Base-by-base conservation (phyloP, 2,888 invertebrate genomes). In the Andrena haemorrhoa region DNA sequence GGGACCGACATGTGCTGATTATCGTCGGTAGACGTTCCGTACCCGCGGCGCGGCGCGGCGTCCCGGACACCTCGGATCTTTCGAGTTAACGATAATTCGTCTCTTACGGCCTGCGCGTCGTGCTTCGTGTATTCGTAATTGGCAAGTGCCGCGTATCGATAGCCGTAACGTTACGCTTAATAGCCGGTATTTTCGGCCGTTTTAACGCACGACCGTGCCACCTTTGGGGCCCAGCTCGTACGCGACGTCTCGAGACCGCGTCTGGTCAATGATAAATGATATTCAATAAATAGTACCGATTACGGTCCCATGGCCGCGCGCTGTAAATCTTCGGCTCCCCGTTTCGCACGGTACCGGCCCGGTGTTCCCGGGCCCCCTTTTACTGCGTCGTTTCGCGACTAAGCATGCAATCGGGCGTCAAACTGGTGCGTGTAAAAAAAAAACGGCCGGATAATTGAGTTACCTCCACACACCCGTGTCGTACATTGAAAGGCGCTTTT, bases 1-100 rank as follows among this genome's bases (percentile, higher is more conserved):
- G 75, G 82, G 83, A 84, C 79, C 79, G 81, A 81, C 88, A 87
- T 88, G 84, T 86, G 84, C 77, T 65, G 85, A 85, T 84, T 88
- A 87, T 66, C 83, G 61, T 79, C 56, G 53, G 58, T 56, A 65
- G 73, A 69, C 74, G 63, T 66, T 56, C 23, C 10, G 26, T 16
- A 41, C 41, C 41, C 41, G 41, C 41, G 41, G 41, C 41, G 12
- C 35, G 35, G 33, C 33, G 23, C 60, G 74, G 66, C 68, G 49
- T 61, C 29, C 20, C 51, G 16, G 47, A 35, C 49, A 41, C 70
- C 68, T 73, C 23, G 73, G 41, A 41, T 60, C 56, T 35, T 68
- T 51, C 65, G 49, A 72, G 66, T 58, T 74, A 63, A 63, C 79
- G 79, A 72, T 80, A 81, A 81, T 81, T 81, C 80, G 74, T 64